Evolutionary conservation across 2,797 vertebrate species (phyloP), one percentile per base, ranked within the genome.

Genomic region (Phoeniculus purpureus): DNA sequence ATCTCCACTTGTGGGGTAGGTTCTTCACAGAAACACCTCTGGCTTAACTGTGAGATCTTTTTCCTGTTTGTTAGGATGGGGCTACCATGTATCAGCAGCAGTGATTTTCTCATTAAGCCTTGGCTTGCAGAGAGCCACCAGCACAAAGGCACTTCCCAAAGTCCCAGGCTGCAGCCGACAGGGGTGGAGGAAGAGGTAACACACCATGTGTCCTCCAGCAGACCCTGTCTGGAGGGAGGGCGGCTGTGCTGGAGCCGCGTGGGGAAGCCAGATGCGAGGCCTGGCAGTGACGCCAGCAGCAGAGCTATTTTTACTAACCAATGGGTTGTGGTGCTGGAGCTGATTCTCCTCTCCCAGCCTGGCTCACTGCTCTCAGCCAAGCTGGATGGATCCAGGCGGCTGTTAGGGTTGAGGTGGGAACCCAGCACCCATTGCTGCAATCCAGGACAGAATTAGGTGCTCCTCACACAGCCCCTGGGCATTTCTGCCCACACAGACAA

Each of bases 251-350:
- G 92, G 74, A 85, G 76, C 91, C 2, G 84, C 81, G 43, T 3
- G 54, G 95, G 95, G 92, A 94, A 95, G 87, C 91, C 95, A 93
- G 91, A 89, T 87, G 95, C 92, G 16, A 89, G 84, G 84, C 91
- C 86, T 77, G 93, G 76, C 90, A 85, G 79, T 95, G 96, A 95
- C 93, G 93, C 81, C 93, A 95, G 88, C 86, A 96, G 94, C 88
- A 2, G 16, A 80, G 91, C 92, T 96, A 96, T 96, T 96, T 96
- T 96, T 96, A 96, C 70, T 26, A 54, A 31, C 95, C 94, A 92
- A 95, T 85, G 86, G 88, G 29, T 67, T 21, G 81, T 5, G 6
- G 67, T 9, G 75, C 45, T 4, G 27, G 88, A 79, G 91, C 87
- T 58, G 83, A 66, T 48, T 74, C 86, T 92, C 83, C 81, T 74